Conservation (phyloP, 2,113 vertebrate species). For the Baryphthengus martii region DNA sequence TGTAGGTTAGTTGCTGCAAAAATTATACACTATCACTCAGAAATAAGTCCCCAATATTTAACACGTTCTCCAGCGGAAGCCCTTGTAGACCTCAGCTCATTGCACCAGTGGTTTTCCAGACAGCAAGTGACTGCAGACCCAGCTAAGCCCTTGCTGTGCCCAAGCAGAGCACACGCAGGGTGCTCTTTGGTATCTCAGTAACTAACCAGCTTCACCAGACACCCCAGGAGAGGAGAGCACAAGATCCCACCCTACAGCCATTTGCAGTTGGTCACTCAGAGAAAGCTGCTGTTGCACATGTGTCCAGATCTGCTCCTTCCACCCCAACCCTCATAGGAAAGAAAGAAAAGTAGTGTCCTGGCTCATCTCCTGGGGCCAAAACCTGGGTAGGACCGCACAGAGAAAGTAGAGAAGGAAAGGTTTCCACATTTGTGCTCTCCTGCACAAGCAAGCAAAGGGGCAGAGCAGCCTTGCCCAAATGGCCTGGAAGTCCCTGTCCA, state of each 20-base stretch:
- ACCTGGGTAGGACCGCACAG: neutral
- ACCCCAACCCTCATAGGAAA: fast-evolving
- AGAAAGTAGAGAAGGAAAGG: neutral
- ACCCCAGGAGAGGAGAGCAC: neutral
- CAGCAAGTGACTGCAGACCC: neutral
- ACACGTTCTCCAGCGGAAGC: neutral
- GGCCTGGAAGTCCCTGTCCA: neutral
- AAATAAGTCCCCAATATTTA: neutral
- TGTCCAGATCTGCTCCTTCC: neutral
- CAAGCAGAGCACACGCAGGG: neutral
- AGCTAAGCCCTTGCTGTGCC: fast-evolving
- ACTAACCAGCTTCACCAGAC: fast-evolving
- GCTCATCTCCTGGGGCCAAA: neutral
- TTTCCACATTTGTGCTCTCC: neutral
- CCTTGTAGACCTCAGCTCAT: neutral
- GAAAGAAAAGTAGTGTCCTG: fast-evolving
- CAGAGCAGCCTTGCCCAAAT: fast-evolving
- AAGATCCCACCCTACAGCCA: neutral
- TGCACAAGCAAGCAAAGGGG: neutral
- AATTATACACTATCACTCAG: neutral
- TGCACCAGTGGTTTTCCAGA: neutral
- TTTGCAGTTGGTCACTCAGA: neutral
- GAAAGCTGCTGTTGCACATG: neutral
- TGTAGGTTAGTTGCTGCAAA: neutral
- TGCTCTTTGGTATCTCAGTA: neutral